Conservation (phyloP, 2,888 invertebrate genomes). For the Crioceris asparagi region DNA sequence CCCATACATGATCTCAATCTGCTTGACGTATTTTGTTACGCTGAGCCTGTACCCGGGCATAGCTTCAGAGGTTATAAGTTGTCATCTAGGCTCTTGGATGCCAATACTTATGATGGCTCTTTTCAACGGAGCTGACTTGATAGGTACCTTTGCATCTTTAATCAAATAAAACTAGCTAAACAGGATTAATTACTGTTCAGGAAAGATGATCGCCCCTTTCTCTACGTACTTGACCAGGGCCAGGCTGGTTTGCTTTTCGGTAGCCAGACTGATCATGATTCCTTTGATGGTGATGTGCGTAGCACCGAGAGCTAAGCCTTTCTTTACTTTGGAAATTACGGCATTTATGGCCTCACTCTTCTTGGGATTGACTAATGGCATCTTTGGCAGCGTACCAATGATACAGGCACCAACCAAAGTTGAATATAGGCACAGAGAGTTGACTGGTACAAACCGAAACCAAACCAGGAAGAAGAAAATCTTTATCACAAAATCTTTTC, state of each 20-base stretch:
- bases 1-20: constrained; percentile 85
- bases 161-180: neutral
- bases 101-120: constrained; percentile 83
- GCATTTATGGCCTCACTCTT: constrained; percentile 55
- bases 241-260: constrained; percentile 65
- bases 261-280: constrained; percentile 61
- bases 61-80: constrained; percentile 78
- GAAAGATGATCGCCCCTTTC: constrained; percentile 63
- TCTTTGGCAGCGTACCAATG: constrained; percentile 88
- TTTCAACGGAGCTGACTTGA: constrained; percentile 77
- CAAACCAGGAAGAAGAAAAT: no score
- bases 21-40: constrained; percentile 80
- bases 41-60: constrained; percentile 85
- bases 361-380: constrained; percentile 75
- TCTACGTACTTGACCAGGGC: constrained; percentile 76
- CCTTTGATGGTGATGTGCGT: constrained; percentile 75
- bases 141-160: constrained; percentile 42
- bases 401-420: constrained; percentile 82
- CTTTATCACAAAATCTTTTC: no score
- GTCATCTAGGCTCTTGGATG: constrained; percentile 78
- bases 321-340: constrained; percentile 57
- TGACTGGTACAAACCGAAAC: constrained; percentile 79
- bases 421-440: constrained; percentile 73
- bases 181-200: constrained; percentile 7
- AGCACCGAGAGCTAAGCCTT: constrained; percentile 63